Conservation (phyloP, 2,797 vertebrate genomes). For the Notoglanidium macrostoma region DNA sequence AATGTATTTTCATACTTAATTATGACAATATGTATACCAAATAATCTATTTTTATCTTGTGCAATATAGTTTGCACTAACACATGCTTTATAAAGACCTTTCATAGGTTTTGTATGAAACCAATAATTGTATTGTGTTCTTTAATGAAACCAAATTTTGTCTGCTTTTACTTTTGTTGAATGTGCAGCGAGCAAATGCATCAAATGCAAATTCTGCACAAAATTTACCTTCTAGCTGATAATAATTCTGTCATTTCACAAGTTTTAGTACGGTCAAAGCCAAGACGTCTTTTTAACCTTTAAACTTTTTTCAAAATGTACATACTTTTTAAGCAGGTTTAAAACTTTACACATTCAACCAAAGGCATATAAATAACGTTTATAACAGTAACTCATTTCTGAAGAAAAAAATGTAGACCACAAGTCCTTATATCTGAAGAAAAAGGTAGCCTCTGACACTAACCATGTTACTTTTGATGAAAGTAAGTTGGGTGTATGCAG, state of each 20-base stretch:
- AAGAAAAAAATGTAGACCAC: background rate
- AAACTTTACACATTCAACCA: background rate
- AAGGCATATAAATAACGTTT: background rate
- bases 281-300: background rate
- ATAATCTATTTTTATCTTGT: background rate
- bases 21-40: background rate
- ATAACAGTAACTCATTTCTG: background rate
- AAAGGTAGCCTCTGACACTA: conserved; percentile 69
- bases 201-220: background rate
- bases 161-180: background rate
- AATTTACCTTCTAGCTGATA: background rate
- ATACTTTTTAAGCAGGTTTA: background rate
- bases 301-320: background rate
- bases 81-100: background rate
- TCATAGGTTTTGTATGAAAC: background rate
- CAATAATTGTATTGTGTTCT: background rate
- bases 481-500: conserved; percentile 73
- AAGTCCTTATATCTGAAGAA: conserved; percentile 34
- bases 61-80: background rate
- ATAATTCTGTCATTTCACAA: background rate
- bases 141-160: background rate
- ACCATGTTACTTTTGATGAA: conserved; percentile 74
- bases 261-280: background rate
- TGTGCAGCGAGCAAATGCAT: background rate
- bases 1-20: background rate